Base-by-base conservation (phyloP, 2,113 vertebrate species). In the Hippopotamus amphibius region DNA sequence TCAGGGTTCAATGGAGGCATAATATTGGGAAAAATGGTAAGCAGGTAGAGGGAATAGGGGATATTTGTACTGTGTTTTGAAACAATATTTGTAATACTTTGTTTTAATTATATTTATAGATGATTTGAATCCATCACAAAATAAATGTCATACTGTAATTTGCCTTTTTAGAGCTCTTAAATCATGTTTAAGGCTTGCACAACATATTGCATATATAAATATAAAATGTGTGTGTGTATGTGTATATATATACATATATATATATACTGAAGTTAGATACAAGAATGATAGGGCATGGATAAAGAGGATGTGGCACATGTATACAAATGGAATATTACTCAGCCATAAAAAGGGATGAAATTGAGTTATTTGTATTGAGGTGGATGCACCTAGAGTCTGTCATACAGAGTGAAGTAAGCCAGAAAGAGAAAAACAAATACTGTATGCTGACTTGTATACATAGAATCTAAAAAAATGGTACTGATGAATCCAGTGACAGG, bases 71-170 rank as follows among this genome's bases (percentile, higher is more conserved):
- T 66, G 3, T 65, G 17, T 69, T 93, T 84, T 82, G n/a, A 65
- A 63, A 26, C 28, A 57, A 53, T 85, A 37, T 43, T 71, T 48
- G 0, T 63, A 57, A 17, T 61, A 16, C 2, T 87, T 95, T 83
- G 1, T 74, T 81, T 48, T 65, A 76, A 83, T 90, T 77, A 19
- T 71, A 69, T 76, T 94, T 97, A 33, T 43, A 65, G 13, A 68
- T 63, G 1, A 63, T 57, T 65, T 81, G 2, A 88, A 80, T 61
- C 2, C 43, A 53, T 71, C 3, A 7, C 5, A 17, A 72, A 79
- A 88, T 17, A 77, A 41, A 85, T 37, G 15, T 28, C 9, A 21
- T 37, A 63, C 2, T 88, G 3, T 16, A 71, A 12, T 26, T 55
- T 68, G 9, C 4, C 5, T 63, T 79, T 74, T n/a, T 72, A 61